These are phyloP conservation scores for Hydropsyche betteni DNA, from an alignment of 2,888 invertebrate genomes.

Conservation along the genomic window DNA sequence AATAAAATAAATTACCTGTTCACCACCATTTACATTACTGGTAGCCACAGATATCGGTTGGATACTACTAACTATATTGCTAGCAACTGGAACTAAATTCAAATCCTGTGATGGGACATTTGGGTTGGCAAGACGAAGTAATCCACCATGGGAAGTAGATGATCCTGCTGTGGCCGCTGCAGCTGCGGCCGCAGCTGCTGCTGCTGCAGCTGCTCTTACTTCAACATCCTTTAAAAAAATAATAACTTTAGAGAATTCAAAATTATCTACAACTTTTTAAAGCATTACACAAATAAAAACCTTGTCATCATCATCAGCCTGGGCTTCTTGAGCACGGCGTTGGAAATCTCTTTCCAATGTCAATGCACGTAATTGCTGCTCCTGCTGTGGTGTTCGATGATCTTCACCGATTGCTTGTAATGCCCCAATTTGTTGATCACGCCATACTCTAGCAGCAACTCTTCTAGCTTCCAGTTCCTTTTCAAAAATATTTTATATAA, in stretches of 20 bases:
- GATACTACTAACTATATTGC: constrained; percentile 48
- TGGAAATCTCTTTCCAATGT: constrained; percentile 95
- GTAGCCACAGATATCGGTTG: constrained; percentile 46
- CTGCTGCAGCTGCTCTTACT: background rate
- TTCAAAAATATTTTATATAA: no score
- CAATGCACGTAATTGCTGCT: constrained; percentile 87
- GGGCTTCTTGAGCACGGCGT: constrained; percentile 83
- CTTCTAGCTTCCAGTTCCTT: constrained; percentile 75
- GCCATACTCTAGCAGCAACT: constrained; percentile 79
- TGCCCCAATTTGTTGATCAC: constrained; percentile 88
- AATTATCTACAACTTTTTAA: no score
- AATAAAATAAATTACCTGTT: constrained; percentile 38
- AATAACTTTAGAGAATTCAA: constrained; percentile 53
- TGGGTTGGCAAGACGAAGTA: constrained; percentile 49
- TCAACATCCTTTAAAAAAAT: background rate
- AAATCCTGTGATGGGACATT: constrained; percentile 39
- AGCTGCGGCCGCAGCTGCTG: no score
- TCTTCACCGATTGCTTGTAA: constrained; percentile 71
- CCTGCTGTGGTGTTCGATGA: constrained; percentile 79
- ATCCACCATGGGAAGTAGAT: constrained; percentile 34
- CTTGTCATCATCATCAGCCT: constrained; percentile 75
- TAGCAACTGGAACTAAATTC: constrained; percentile 45
- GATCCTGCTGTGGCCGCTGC: background rate
- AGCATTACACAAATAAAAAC: constrained; percentile 54
- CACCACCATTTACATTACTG: constrained; percentile 47